These are phyloP conservation scores for Pyralis farinalis DNA, from an alignment of 2,888 invertebrate species.

Conservation along the genomic window DNA sequence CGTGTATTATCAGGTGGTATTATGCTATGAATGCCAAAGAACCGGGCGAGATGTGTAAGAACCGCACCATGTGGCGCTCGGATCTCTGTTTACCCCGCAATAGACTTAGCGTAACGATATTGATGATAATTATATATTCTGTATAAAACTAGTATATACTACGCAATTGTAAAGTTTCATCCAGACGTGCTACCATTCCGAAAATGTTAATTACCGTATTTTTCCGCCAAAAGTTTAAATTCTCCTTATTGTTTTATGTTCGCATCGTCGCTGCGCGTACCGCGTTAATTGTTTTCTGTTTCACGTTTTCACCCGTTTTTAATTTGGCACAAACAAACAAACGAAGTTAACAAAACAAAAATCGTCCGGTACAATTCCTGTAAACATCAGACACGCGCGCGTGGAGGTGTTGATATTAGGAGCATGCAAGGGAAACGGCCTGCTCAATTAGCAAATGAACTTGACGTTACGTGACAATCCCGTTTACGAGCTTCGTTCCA, in stretches of 20 bases:
- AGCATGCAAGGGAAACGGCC: conserved; percentile 13
- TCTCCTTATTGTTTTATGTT: conserved; percentile 1
- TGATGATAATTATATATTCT: too few relatives aligned
- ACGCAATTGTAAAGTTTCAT: too few relatives aligned
- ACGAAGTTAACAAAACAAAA: not conserved
- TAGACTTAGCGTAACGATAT: too few relatives aligned
- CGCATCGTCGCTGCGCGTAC: conserved; percentile 11
- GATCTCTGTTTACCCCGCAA: too few relatives aligned
- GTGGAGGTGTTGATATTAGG: not conserved
- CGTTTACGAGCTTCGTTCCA: conserved; percentile 21
- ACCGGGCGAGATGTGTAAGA: too few relatives aligned
- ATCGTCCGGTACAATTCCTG: not conserved
- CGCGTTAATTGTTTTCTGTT: not conserved
- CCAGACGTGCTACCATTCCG: not conserved
- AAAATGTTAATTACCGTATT: conserved; percentile 2
- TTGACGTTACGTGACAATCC: conserved; percentile 33
- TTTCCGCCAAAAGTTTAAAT: not conserved
- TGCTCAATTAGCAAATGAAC: conserved; percentile 42
- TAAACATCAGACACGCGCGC: conserved; percentile 3
- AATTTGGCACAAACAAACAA: conserved; percentile 1
- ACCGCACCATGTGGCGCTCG: too few relatives aligned
- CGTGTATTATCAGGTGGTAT: too few relatives aligned
- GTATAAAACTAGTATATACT: too few relatives aligned
- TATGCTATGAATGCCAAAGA: too few relatives aligned
- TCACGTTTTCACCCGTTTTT: not conserved